Percentiles rank a stretch among this genome's conserved stretches.
Conservation (phyloP, 2,888 invertebrate species). For the Desoria tigrina region DNA sequence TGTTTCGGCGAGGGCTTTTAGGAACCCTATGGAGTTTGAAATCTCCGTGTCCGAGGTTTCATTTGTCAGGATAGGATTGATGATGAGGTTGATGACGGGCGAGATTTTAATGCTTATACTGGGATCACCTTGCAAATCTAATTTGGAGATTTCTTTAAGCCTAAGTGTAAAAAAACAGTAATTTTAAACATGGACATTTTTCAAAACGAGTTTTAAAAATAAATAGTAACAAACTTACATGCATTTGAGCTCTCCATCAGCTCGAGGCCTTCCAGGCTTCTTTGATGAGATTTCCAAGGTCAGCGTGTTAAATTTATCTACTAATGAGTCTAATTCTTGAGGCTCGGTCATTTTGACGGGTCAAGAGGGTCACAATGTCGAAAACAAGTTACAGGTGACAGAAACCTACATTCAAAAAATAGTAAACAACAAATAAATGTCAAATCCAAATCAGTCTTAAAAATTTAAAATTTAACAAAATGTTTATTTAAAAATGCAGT, state of each 20-base stretch:
- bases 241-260: conserved; percentile 3
- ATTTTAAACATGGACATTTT: too few species aligned
- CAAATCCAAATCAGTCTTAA: too few species aligned
- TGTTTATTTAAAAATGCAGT: too few species aligned
- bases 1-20: conserved; percentile 25
- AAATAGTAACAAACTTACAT: conserved; percentile 10
- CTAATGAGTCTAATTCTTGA: conserved; percentile 8
- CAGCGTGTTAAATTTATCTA: neutral
- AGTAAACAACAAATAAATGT: too few species aligned
- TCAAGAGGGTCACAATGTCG: too few species aligned
- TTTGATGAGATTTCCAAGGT: neutral
- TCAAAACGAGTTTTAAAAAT: conserved; percentile 1
- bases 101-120: neutral
- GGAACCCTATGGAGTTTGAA: conserved; percentile 17
- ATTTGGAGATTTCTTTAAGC: conserved; percentile 8
- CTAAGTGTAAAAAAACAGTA: too few species aligned
- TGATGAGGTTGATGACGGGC: neutral
- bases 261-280: neutral
- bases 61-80: neutral
- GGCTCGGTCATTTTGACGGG: neutral
- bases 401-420: too few species aligned
- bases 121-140: neutral
- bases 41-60: conserved; percentile 5
- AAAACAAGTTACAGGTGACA: too few species aligned
- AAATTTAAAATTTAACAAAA: too few species aligned